Evolutionary conservation across 2,797 vertebrate species (phyloP).

Genomic region (Acipenser oxyrinchus): DNA sequence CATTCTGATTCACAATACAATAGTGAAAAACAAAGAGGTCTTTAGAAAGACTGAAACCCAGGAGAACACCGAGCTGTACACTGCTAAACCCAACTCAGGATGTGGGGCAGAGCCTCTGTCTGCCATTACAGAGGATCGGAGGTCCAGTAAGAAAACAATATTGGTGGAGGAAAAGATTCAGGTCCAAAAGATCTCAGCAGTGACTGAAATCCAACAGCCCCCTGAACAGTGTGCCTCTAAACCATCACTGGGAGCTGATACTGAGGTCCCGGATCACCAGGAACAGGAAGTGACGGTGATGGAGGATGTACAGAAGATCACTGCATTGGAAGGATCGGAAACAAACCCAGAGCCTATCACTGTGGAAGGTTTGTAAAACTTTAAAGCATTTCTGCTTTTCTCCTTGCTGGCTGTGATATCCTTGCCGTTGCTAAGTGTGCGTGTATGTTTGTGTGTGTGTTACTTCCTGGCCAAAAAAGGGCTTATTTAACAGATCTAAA

Average conservation of each 20-base stretch:
- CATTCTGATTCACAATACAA: too few relatives aligned
- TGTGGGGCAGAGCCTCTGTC: neutral
- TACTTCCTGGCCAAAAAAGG: too few relatives aligned
- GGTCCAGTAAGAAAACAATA: neutral
- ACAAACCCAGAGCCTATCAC: conserved; percentile 63
- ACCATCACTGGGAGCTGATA: conserved; percentile 19
- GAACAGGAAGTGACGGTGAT: neutral
- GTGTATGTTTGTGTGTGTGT: conserved; percentile 37
- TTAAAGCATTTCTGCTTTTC: conserved; percentile 30
- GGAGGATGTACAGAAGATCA: conserved; percentile 27
- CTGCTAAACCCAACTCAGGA: too few relatives aligned
- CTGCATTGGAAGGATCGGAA: conserved; percentile 47
- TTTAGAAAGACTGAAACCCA: too few relatives aligned
- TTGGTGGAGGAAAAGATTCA: conserved; percentile 15
- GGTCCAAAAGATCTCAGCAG: conserved; percentile 16
- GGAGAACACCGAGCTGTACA: too few relatives aligned
- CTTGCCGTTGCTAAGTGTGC: conserved; percentile 25
- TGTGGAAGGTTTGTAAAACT: conserved; percentile 57
- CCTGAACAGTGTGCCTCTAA: conserved; percentile 6
- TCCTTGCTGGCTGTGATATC: conserved; percentile 32
- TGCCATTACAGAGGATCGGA: too few relatives aligned
- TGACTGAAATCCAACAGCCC: conserved; percentile 9
- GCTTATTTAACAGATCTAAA: too few relatives aligned
- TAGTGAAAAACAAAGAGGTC: too few relatives aligned
- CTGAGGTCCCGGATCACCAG: neutral